Base-by-base conservation (phyloP, 2,797 vertebrate species). In the Clarias laeviceps region DNA sequence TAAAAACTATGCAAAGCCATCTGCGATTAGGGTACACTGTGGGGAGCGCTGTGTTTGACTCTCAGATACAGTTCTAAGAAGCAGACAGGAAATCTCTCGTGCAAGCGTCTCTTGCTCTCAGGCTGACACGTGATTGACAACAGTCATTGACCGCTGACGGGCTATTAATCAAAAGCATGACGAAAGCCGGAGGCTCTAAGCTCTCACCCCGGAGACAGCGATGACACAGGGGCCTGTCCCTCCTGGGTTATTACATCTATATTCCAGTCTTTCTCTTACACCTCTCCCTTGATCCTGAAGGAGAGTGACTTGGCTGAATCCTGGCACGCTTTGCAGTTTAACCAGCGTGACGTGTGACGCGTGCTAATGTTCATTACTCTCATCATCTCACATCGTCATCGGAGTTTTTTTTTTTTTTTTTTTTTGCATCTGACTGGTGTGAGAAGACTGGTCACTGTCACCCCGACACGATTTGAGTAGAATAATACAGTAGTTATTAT, bases 161-260 rank as follows among this genome's bases (percentile, higher is more conserved):
- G 92, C 93, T 94, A 94, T 95, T 95, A 93, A 94, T 95, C 94
- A 95, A 93, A 94, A 92, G 84, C 89, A 89, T 82, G 89, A 91
- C 83, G 78, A 90, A 91, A 90, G 90, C 89, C 56, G 87, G 89
- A 87, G 88, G 84, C 84, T 7, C 80, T 62, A n/a, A 82, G 88
- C 90, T 72, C 93, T 94, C 91, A 74, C 93, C 90, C 91, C 92
- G 89, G 92, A 74, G 90, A 94, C 89, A 66, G 61, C 73, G 76
- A 88, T 40, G 83, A 81, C 68, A 85, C 64, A 82, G 62, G 34
- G 77, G 56, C 62, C 76, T 80, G 45, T 86, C 56, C 74, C 82
- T 86, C 57, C 82, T 85, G 80, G 82, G 59, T 85, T 84, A 80
- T 89, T 81, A 80, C 78, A 85, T 85, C 87, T 91, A 83, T 90